A percentile compares a stretch with the other conserved stretches of the same genome.
Evolutionary conservation across 2,888 invertebrate genomes (phyloP).

Genomic region (Drepana falcataria): DNA sequence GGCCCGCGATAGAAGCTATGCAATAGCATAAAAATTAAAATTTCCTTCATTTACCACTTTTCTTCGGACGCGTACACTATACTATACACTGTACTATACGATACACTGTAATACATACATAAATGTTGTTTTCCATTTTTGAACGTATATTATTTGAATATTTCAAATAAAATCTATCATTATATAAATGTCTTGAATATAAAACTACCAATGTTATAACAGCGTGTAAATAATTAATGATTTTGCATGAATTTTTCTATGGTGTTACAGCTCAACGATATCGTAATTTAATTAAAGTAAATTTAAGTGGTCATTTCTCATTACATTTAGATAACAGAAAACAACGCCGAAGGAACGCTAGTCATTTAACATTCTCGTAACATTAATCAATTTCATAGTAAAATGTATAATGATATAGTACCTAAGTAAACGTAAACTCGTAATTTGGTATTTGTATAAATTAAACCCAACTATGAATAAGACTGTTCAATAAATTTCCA

Average conservation of each 20-base stretch:
- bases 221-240: slow-evolving; percentile 60
- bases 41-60: too few species aligned
- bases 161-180: slow-evolving; percentile 19
- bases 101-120: too few species aligned
- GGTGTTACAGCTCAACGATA: slow-evolving; percentile 72
- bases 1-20: too few species aligned
- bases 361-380: slow-evolving; percentile 25
- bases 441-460: slow-evolving; percentile 48
- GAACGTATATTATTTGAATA: too few species aligned
- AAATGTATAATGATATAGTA: slow-evolving; percentile 26
- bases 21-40: too few species aligned
- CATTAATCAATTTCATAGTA: slow-evolving; percentile 36
- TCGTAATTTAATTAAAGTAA: slow-evolving; percentile 56
- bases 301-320: slow-evolving; percentile 47
- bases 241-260: slow-evolving; percentile 64
- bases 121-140: too few species aligned
- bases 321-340: slow-evolving; percentile 20
- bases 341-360: slow-evolving; percentile 33
- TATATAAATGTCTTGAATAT: slow-evolving; percentile 21
- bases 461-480: slow-evolving; percentile 42
- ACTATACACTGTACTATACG: too few species aligned
- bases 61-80: too few species aligned
- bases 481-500: slow-evolving; percentile 43
- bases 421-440: slow-evolving; percentile 25
- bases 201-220: slow-evolving; percentile 22